Evolutionary conservation across 2,797 vertebrate species (phyloP).

Genomic region (Dallia pectoralis): DNA sequence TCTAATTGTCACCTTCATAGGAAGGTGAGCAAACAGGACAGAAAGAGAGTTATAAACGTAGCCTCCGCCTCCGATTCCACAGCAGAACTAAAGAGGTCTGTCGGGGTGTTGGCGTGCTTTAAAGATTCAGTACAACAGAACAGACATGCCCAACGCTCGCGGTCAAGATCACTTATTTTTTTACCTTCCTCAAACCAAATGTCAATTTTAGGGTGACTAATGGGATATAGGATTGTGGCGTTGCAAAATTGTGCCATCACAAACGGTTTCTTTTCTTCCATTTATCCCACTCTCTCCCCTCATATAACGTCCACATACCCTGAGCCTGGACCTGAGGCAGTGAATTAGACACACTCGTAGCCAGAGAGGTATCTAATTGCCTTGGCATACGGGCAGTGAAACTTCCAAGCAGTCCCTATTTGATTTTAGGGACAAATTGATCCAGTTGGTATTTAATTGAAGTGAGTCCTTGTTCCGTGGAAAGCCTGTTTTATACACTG

Average conservation of each 20-base stretch:
- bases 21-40: constrained; percentile 47
- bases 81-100: constrained; percentile 30
- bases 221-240: constrained; percentile 30
- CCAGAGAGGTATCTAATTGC: constrained; percentile 9
- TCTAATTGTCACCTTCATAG: constrained; percentile 46
- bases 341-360: background rate
- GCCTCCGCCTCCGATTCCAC: constrained; percentile 54
- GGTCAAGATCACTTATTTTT: constrained; percentile 43
- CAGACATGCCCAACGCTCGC: constrained; percentile 20
- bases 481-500: constrained; percentile 18
- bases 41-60: constrained; percentile 44
- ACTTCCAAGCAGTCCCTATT: constrained; percentile 24
- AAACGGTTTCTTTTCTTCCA: background rate
- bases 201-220: constrained; percentile 32
- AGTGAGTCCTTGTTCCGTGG: constrained; percentile 25
- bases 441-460: constrained; percentile 25
- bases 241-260: constrained; percentile 16
- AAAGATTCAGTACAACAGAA: constrained; percentile 48
- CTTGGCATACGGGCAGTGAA: constrained; percentile 26
- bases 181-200: constrained; percentile 26
- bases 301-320: background rate
- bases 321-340: background rate
- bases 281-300: background rate
- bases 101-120: constrained; percentile 30
- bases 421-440: constrained; percentile 19